Evolutionary conservation across 2,888 invertebrate genomes (phyloP).

Genomic region (Boloria euphrosyne): DNA sequence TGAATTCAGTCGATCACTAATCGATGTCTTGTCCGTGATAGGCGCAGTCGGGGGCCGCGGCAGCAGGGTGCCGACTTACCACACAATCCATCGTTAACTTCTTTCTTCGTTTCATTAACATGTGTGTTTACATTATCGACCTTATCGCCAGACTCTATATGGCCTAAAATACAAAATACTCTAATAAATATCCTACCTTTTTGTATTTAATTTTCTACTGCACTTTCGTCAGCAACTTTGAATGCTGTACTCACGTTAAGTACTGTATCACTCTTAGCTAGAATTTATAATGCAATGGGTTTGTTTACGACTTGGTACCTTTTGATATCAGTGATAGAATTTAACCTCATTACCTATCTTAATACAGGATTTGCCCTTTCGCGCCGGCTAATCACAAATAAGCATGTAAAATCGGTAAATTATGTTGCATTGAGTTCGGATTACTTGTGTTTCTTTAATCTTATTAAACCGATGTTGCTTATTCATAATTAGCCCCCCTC

Average conservation of each 20-base stretch:
- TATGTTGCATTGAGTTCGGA: conserved; percentile 79
- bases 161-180: conserved; percentile 65
- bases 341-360: conserved; percentile 83
- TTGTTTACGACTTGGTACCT: conserved; percentile 48
- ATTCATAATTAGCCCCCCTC: conserved; percentile 81
- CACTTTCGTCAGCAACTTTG: conserved; percentile 74
- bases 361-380: conserved; percentile 83
- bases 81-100: conserved; percentile 83
- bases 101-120: conserved; percentile 80
- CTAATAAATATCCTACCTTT: conserved; percentile 71
- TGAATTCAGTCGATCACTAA: conserved; percentile 83
- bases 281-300: conserved; percentile 59
- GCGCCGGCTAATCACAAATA: conserved; percentile 82
- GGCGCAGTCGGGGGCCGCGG: conserved; percentile 79
- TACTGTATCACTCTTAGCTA: conserved; percentile 60
- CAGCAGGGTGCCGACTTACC: conserved; percentile 83
- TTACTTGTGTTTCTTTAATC: conserved; percentile 70
- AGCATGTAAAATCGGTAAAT: conserved; percentile 82
- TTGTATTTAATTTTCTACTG: conserved; percentile 78
- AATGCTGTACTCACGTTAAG: conserved; percentile 55
- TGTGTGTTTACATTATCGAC: conserved; percentile 68
- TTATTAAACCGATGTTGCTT: conserved; percentile 68
- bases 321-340: conserved; percentile 59
- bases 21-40: conserved; percentile 83
- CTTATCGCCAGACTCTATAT: conserved; percentile 60